Conservation (phyloP, 2,113 vertebrate species). For the Tychaedon coryphoeus region DNA sequence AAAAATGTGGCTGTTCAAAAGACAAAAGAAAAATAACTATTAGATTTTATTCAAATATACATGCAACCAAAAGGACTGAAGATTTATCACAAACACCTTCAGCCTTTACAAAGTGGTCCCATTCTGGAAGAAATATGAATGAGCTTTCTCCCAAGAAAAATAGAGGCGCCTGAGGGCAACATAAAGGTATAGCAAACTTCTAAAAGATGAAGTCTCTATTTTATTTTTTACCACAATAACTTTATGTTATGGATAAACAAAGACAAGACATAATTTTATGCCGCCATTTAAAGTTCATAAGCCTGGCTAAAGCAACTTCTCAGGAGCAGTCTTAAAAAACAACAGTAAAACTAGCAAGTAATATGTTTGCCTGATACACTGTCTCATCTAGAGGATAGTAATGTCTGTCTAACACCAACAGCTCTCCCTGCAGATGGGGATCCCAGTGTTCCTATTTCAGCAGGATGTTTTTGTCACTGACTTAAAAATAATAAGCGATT, state of each 20-base stretch:
- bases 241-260: constrained; percentile 32
- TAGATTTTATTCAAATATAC: not conserved
- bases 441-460: constrained; percentile 7
- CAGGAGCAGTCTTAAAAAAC: constrained; percentile 4
- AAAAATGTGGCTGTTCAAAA: not conserved
- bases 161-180: not conserved
- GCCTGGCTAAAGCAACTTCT: constrained; percentile 2
- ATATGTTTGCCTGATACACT: not conserved
- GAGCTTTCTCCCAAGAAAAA: not conserved
- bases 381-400: not conserved
- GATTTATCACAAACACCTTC: constrained; percentile 1
- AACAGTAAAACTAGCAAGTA: not conserved
- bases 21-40: not conserved
- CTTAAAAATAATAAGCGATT: constrained; percentile 30
- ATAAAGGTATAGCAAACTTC: constrained; percentile 22
- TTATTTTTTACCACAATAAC: constrained; percentile 17
- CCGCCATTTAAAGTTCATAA: not conserved
- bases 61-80: not conserved
- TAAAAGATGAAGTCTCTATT: constrained; percentile 1
- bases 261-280: constrained; percentile 30
- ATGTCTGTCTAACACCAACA: not conserved
- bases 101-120: not conserved
- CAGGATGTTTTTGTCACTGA: constrained; percentile 34
- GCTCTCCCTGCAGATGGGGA: not conserved
- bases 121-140: constrained; percentile 21